phyloP scores from a whole-genome alignment of 53 echinoderm and acorn worm species.

The Paelopatides confundens region DNA sequence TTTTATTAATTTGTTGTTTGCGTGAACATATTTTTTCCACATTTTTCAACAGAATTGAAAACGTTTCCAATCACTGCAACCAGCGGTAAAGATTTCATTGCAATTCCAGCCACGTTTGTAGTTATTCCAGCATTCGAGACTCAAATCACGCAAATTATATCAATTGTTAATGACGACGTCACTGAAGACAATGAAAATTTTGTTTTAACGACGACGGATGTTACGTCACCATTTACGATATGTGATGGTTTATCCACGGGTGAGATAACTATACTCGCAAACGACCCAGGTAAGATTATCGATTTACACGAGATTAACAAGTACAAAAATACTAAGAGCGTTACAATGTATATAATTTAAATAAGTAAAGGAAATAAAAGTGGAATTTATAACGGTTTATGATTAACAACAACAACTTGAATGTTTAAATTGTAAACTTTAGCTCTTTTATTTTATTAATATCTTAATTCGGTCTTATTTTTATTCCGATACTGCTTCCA shows the following conservation, averaged over 20 bases:
- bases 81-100: background rate
- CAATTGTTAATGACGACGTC: background rate
- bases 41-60: background rate
- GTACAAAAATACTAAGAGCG: no score
- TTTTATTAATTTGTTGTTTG: no score
- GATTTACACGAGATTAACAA: no score
- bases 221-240: background rate
- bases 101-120: background rate
- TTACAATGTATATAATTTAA: no score
- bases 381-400: no score
- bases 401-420: no score
- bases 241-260: background rate
- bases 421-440: no score
- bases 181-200: conserved; percentile 11
- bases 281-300: conserved; percentile 23
- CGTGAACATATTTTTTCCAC: no score
- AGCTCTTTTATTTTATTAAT: no score
- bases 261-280: background rate
- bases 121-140: background rate
- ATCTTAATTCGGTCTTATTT: no score
- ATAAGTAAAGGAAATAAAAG: no score
- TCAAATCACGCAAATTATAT: background rate
- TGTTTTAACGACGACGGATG: background rate
- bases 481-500: background rate
- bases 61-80: background rate